Evolutionary conservation across 1,140 invertebrate species (phyloP), one percentile per base, ranked within the genome.

Genomic region (Cheumatopsyche charites): DNA sequence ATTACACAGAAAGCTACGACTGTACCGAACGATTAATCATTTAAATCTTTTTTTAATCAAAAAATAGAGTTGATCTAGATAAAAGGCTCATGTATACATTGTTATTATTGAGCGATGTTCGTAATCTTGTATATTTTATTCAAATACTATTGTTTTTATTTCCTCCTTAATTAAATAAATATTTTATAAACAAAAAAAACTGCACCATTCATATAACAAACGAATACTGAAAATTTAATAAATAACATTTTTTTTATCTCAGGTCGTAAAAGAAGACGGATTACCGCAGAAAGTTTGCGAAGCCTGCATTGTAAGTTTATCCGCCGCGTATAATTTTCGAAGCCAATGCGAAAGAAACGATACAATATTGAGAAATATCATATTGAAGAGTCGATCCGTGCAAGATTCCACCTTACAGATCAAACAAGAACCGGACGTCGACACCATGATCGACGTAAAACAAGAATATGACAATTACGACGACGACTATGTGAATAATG

Each of bases 211-310:
- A n/a, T n/a, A n/a, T 36, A 36, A 4, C 29, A 36, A 4, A 4
- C 29, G 29, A 36, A 36, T 36, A 4, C 9, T 4, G 29, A 36
- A 36, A 4, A 36, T 3, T 36, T 36, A 4, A 36, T 4, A 36
- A 26, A 29, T n/a, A n/a, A n/a, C n/a, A n/a, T 72, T 19, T 70
- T 75, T 63, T 71, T 19, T 69, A 61, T 62, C 78, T 13, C 73
- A 84, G 82, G 78, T 84, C 1, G 70, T 73, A 7, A 77, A 77
- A 77, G 79, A 79, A 63, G 83, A 85, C 78, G 80, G 80, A 2
- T 73, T 85, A 61, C 83, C 83, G 17, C 81, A 84, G 74, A 79
- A 78, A 36, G 49, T 85, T 15, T 85, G 83, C 70, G 71, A 78
- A 70, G 77, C 78, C 49, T 85, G 83, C 76, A 77, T 78, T 1